These are phyloP conservation scores for Poecilia gillii DNA, from an alignment of 2,797 vertebrate species.

Conservation along the genomic window DNA sequence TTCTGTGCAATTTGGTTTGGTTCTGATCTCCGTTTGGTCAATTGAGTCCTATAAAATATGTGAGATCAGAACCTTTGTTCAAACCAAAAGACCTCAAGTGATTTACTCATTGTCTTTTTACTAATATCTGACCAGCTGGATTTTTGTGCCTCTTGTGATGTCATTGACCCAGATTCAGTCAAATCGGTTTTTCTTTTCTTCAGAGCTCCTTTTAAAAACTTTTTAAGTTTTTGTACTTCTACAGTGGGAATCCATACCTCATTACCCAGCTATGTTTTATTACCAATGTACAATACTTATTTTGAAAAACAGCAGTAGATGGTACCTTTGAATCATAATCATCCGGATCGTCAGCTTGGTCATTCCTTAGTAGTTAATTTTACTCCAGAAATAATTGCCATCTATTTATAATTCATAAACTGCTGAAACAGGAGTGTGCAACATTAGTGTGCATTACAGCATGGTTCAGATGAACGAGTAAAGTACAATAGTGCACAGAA, in stretches of 20 bases:
- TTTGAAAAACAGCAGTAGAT: background rate
- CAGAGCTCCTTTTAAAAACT: background rate
- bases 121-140: background rate
- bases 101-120: background rate
- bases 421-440: background rate
- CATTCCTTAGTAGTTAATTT: background rate
- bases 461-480: background rate
- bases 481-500: background rate
- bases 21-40: background rate
- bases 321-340: background rate
- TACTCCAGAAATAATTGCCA: background rate
- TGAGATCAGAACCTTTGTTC: background rate
- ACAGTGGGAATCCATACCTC: no score
- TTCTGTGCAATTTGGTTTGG: background rate
- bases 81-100: background rate
- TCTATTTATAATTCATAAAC: background rate
- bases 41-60: background rate
- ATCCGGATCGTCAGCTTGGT: background rate
- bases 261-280: background rate
- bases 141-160: background rate
- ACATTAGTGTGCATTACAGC: background rate
- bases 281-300: background rate
- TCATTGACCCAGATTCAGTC: background rate
- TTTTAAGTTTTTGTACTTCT: background rate
- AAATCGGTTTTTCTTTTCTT: background rate